Conservation (phyloP, 2,797 vertebrate species). For the Orestias chungarensis region DNA sequence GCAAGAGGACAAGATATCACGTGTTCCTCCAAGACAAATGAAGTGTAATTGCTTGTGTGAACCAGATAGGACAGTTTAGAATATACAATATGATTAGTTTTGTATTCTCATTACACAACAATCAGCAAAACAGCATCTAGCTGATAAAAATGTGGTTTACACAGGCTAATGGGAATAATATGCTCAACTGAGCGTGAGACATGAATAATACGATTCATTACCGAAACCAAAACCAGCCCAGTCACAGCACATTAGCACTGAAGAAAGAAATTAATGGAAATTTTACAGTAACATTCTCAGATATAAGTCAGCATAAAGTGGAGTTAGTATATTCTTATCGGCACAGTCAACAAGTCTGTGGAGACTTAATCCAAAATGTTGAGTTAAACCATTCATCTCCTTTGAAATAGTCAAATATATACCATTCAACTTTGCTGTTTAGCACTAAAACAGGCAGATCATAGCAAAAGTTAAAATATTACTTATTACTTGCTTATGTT, state of each 20-base stretch:
- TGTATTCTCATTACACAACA: constrained; percentile 48
- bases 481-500: too few relatives aligned
- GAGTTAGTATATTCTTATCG: constrained; percentile 69
- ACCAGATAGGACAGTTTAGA: constrained; percentile 24
- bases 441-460: neutral
- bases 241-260: constrained; percentile 51
- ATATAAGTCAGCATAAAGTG: constrained; percentile 59
- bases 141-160: constrained; percentile 49
- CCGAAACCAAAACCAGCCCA: constrained; percentile 49
- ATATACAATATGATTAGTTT: constrained; percentile 29
- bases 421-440: constrained; percentile 7
- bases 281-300: constrained; percentile 55
- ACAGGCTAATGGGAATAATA: constrained; percentile 63
- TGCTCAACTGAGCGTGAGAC: constrained; percentile 58
- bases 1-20: neutral
- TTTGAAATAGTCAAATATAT: constrained; percentile 14
- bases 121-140: constrained; percentile 46
- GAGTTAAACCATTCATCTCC: constrained; percentile 32
- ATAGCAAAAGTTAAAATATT: too few relatives aligned
- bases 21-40: constrained; percentile 40
- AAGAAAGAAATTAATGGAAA: constrained; percentile 60
- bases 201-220: constrained; percentile 67
- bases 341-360: constrained; percentile 41
- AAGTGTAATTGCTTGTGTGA: constrained; percentile 46
- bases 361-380: constrained; percentile 42